These are phyloP conservation scores for Lophochroa leadbeateri DNA, from an alignment of 2,113 vertebrate genomes.

Conservation along the genomic window DNA sequence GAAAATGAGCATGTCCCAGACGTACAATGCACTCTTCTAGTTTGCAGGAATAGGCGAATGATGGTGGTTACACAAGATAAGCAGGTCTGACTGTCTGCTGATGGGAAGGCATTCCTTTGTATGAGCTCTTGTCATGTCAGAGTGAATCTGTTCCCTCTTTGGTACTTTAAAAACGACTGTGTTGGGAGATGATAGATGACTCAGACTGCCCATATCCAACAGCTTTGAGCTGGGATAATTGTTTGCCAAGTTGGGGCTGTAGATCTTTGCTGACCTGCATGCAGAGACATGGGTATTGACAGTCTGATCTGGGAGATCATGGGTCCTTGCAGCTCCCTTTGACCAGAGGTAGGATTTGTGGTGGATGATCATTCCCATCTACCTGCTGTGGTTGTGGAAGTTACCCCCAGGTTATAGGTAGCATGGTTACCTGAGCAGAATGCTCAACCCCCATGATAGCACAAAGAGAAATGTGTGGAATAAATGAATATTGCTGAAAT, in stretches of 20 bases:
- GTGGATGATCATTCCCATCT: background rate
- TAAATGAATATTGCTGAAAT: accelerated
- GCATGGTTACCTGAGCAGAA: background rate
- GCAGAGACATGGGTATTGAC: background rate
- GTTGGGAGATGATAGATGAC: background rate
- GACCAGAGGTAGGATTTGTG: background rate
- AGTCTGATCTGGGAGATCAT: background rate
- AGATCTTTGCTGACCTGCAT: background rate
- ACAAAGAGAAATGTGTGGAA: background rate
- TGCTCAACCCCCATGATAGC: accelerated
- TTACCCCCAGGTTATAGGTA: background rate
- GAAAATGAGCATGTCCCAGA: background rate
- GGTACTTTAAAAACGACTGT: background rate
- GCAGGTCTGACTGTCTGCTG: background rate
- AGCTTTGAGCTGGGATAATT: background rate
- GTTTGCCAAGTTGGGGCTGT: background rate
- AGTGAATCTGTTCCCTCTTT: background rate
- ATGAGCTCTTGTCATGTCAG: background rate
- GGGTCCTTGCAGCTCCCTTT: background rate
- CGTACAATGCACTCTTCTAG: background rate
- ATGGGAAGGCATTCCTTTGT: background rate
- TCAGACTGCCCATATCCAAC: background rate
- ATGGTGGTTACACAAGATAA: background rate
- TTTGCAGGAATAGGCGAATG: background rate
- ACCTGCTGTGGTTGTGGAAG: background rate